These are phyloP conservation scores for Sinodicranocentrus sp. DNA, from an alignment of 2,888 invertebrate genomes.

Conservation along the genomic window DNA sequence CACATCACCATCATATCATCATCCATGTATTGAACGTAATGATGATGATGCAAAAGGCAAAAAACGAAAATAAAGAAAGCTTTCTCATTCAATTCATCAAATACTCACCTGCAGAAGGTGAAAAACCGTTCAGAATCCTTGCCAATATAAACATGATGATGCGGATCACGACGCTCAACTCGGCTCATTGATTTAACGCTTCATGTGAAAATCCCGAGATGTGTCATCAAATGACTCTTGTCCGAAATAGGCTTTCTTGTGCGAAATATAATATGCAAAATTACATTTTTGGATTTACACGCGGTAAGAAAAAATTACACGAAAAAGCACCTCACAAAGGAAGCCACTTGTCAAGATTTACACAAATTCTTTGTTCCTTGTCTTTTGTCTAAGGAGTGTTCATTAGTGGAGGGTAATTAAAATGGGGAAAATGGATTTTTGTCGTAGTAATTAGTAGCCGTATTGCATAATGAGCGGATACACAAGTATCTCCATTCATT, in stretches of 20 bases:
- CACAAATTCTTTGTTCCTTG: too few species aligned
- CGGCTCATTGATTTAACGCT: too few species aligned
- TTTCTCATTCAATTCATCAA: background rate
- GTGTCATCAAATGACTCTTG: too few species aligned
- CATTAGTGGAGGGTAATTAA: constrained; percentile 10
- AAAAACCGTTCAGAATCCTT: constrained; percentile 7
- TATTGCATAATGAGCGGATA: constrained; percentile 8
- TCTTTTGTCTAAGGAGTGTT: background rate
- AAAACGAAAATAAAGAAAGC: background rate
- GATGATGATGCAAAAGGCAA: constrained; percentile 8
- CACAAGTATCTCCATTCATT: background rate
- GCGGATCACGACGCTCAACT: too few species aligned
- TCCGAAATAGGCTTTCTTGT: too few species aligned
- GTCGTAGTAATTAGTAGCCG: background rate
- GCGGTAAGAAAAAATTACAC: too few species aligned
- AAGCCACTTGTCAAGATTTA: too few species aligned
- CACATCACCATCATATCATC: background rate
- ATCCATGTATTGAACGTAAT: background rate
- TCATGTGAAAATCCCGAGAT: too few species aligned
- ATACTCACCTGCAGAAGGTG: background rate
- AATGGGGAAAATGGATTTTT: constrained; percentile 5
- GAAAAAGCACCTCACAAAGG: too few species aligned
- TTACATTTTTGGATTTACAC: too few species aligned
- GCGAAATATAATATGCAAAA: too few species aligned
- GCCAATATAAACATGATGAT: background rate